A percentile compares a stretch with the other conserved stretches of the same genome.
Evolutionary conservation across 2,797 vertebrate genomes (phyloP).

Genomic region (Premnoplex brunnescens): DNA sequence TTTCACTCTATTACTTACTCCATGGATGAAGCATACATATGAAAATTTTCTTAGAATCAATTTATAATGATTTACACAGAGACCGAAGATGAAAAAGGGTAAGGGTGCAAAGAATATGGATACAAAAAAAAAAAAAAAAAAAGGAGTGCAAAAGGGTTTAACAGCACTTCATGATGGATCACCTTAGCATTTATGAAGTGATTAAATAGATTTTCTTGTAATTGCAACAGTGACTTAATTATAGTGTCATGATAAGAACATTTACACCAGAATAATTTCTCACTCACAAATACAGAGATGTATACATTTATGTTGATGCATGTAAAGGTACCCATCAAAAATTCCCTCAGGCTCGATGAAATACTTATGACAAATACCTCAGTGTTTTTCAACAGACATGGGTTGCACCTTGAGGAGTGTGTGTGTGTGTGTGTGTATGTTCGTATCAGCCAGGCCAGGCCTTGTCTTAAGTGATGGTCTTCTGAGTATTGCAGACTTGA

Average conservation of each 20-base stretch:
- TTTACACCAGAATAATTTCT: background rate
- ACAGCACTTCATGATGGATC: background rate
- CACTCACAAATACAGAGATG: background rate
- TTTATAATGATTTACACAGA: background rate
- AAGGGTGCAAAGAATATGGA: background rate
- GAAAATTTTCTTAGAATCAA: background rate
- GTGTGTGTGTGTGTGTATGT: background rate
- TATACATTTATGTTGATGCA: no score
- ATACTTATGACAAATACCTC: background rate
- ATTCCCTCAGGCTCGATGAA: background rate
- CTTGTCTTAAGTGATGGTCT: fast-evolving
- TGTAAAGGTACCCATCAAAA: background rate
- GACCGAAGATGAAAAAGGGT: background rate
- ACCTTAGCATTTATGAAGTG: background rate
- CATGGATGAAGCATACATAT: background rate
- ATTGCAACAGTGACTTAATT: background rate
- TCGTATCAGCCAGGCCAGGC: no score
- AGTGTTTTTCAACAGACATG: background rate
- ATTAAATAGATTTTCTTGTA: background rate
- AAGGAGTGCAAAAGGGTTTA: background rate
- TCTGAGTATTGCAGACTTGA: fast-evolving
- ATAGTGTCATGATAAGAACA: background rate
- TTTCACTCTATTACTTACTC: background rate
- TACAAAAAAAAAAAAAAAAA: background rate
- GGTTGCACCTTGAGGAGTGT: background rate